These are phyloP conservation scores for Drosophila bifasciata DNA, from an alignment of 1,140 invertebrate genomes.

Conservation along the genomic window DNA sequence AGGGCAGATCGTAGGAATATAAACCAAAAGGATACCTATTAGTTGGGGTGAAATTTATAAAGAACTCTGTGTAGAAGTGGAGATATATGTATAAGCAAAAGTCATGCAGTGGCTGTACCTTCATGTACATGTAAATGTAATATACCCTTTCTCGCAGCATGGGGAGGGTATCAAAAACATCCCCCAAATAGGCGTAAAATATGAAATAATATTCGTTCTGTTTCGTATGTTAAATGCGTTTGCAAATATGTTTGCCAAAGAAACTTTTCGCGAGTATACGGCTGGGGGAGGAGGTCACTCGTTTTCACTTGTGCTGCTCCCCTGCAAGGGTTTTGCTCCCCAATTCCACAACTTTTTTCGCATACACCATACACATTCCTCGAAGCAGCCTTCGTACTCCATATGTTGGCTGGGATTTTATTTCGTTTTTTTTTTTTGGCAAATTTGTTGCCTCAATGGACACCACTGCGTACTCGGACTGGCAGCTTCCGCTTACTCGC, in stretches of 20 bases:
- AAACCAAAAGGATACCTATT: neutral
- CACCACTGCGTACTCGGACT: conserved; percentile 49
- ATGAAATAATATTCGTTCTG: conserved; percentile 41
- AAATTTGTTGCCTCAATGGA: conserved; percentile 81
- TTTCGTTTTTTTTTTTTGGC: conserved; percentile 33
- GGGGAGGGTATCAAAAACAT: conserved; percentile 6
- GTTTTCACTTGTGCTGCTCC: conserved; percentile 10
- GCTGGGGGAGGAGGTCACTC: neutral
- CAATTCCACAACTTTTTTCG: neutral
- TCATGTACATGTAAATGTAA: too few species aligned
- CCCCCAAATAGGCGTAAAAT: conserved; percentile 53
- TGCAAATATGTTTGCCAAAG: conserved; percentile 60
- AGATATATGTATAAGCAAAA: too few species aligned
- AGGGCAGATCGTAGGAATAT: conserved; percentile 19
- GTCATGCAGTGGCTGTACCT: too few species aligned
- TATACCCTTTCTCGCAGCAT: neutral
- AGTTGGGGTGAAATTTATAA: too few species aligned
- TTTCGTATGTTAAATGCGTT: conserved; percentile 68
- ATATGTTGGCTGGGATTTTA: conserved; percentile 44
- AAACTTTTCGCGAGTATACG: conserved; percentile 47
- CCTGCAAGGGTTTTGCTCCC: neutral
- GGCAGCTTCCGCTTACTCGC: conserved; percentile 20
- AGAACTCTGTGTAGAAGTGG: too few species aligned
- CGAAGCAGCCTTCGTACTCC: conserved; percentile 20
- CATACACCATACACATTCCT: conserved; percentile 5